Evolutionary conservation across 2,113 vertebrate genomes (phyloP).

Genomic region (Maccullochella peelii): DNA sequence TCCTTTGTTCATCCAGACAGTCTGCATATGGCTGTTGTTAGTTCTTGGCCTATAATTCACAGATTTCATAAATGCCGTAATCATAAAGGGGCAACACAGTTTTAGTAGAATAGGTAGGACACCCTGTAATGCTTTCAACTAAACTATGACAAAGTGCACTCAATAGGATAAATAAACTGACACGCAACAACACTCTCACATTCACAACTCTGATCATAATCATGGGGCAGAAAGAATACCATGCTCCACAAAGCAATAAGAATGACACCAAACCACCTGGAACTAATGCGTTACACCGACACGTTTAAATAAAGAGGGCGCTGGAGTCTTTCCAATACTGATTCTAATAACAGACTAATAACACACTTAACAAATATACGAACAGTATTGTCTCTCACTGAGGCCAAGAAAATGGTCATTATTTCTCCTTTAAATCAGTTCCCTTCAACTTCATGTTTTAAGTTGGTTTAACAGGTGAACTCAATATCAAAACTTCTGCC

Average conservation of each 20-base stretch:
- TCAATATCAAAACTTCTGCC: neutral
- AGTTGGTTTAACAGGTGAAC: neutral
- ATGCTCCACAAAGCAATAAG: constrained; percentile 30
- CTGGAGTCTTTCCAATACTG: constrained; percentile 14
- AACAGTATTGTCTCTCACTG: constrained; percentile 18
- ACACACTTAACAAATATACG: constrained; percentile 47
- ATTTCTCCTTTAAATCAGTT: neutral
- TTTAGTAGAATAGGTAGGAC: constrained; percentile 1
- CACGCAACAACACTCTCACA: constrained; percentile 49
- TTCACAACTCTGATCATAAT: constrained; percentile 56
- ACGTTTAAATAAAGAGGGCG: neutral
- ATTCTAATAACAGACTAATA: constrained; percentile 53
- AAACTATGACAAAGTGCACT: constrained; percentile 78
- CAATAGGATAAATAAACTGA: constrained; percentile 61
- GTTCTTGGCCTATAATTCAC: constrained; percentile 44
- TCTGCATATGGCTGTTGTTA: constrained; percentile 52
- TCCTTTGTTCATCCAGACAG: constrained; percentile 19
- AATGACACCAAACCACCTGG: constrained; percentile 41
- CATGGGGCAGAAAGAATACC: constrained; percentile 23
- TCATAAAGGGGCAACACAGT: constrained; percentile 34
- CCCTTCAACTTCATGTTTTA: neutral
- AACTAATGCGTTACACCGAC: constrained; percentile 21
- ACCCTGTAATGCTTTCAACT: constrained; percentile 54
- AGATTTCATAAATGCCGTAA: constrained; percentile 36
- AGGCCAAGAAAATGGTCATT: neutral